Evolutionary conservation across 2,888 invertebrate genomes (phyloP).

Genomic region (Platycnemis pennipes): DNA sequence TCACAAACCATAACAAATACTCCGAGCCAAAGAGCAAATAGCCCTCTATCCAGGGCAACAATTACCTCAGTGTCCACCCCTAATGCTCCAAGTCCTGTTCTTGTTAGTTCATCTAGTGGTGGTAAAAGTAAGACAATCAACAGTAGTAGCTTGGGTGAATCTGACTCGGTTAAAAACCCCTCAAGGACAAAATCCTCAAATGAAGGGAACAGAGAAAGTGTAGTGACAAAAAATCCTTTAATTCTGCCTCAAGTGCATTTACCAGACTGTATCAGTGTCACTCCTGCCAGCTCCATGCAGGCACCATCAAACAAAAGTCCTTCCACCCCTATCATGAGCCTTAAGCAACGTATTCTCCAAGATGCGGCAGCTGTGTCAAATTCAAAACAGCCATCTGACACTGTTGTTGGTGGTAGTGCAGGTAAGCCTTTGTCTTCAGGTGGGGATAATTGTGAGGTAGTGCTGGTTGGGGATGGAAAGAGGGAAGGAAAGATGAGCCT

Average conservation of each 20-base stretch:
- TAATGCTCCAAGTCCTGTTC: constrained; percentile 20
- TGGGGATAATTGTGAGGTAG: constrained; percentile 15
- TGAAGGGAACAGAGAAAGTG: constrained; percentile 49
- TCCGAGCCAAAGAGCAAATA: constrained; percentile 57
- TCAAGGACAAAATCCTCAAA: constrained; percentile 33
- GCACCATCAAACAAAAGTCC: constrained; percentile 40
- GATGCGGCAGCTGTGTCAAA: constrained; percentile 74
- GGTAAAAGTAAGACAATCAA: constrained; percentile 26
- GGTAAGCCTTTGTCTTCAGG: constrained; percentile 11
- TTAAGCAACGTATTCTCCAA: constrained; percentile 76
- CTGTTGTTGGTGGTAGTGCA: not conserved
- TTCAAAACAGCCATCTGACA: constrained; percentile 49
- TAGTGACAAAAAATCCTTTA: constrained; percentile 55
- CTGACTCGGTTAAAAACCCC: not conserved
- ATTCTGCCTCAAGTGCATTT: constrained; percentile 48
- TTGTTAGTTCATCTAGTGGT: not conserved
- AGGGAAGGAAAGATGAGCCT: constrained; percentile 27
- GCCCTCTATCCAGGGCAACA: constrained; percentile 33
- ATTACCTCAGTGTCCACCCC: constrained; percentile 46
- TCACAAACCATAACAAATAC: constrained; percentile 42
- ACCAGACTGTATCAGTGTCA: constrained; percentile 67
- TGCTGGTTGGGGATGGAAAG: constrained; percentile 24
- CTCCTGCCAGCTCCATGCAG: constrained; percentile 53
- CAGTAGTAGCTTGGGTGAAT: constrained; percentile 22
- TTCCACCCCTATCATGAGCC: constrained; percentile 73